phyloP scores from a whole-genome alignment of 2,113 vertebrate species.

The Pygoscelis antarcticus region DNA sequence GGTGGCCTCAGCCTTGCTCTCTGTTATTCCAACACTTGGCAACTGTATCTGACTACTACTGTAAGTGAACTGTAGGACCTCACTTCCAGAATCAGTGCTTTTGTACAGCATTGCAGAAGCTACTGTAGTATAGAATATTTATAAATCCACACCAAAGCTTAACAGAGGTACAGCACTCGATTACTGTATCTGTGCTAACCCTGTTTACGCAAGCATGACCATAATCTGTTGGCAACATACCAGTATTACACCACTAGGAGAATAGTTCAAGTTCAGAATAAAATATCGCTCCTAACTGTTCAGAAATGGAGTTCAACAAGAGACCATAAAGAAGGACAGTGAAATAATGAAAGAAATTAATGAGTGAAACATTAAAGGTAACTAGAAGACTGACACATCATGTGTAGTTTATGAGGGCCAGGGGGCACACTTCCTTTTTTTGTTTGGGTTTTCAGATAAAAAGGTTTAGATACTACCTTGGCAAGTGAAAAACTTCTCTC shows the following conservation, averaged over 20 bases:
- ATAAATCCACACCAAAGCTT: conserved; percentile 13
- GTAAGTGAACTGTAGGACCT: neutral
- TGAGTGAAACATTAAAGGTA: neutral
- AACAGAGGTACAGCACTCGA: neutral
- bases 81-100: neutral
- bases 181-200: conserved; percentile 39
- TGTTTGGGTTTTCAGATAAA: neutral
- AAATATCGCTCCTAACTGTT: neutral
- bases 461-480: neutral
- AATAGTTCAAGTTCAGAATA: neutral
- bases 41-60: neutral
- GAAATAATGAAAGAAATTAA: neutral
- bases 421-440: neutral
- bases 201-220: neutral
- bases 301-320: neutral
- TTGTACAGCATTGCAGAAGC: neutral
- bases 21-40: neutral
- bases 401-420: rapidly evolving
- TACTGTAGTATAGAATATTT: neutral
- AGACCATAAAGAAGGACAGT: neutral
- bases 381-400: neutral
- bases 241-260: neutral
- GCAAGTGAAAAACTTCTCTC: neutral
- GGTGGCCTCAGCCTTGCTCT: neutral
- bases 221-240: neutral